Evolutionary conservation across 2,113 vertebrate species (phyloP).

Genomic region (Ammodytes dubius): DNA sequence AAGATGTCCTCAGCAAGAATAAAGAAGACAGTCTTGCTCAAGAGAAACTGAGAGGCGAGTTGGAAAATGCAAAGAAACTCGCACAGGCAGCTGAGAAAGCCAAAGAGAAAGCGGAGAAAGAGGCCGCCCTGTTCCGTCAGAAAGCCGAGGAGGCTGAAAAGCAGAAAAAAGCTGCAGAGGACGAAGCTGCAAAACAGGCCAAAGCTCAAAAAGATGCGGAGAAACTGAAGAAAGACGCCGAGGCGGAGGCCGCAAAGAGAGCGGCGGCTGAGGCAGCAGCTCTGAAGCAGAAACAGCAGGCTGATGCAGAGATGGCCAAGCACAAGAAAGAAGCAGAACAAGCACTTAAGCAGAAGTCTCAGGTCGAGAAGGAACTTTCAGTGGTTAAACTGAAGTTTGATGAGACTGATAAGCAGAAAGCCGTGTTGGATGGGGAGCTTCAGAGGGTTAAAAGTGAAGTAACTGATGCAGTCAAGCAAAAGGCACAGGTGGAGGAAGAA

Average conservation of each 20-base stretch:
- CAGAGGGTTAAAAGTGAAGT: conserved; percentile 94
- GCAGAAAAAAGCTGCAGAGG: conserved; percentile 90
- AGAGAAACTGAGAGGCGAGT: conserved; percentile 89
- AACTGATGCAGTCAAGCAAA: conserved; percentile 89
- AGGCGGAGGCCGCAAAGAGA: conserved; percentile 89
- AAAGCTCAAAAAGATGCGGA: conserved; percentile 90
- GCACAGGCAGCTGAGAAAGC: conserved; percentile 91
- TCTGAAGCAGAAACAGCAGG: conserved; percentile 90
- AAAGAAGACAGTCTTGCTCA: conserved; percentile 91
- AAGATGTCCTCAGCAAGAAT: conserved; percentile 89
- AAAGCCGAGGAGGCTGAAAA: conserved; percentile 93
- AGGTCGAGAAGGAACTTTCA: conserved; percentile 93
- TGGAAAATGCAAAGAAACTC: conserved; percentile 85
- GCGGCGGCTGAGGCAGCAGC: conserved; percentile 91
- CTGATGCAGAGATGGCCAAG: conserved; percentile 92
- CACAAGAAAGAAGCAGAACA: conserved; percentile 93
- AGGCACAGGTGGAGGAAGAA: conserved; percentile 92
- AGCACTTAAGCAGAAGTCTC: conserved; percentile 92
- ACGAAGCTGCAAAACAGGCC: conserved; percentile 88
- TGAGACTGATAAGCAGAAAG: conserved; percentile 93
- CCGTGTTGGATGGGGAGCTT: conserved; percentile 92
- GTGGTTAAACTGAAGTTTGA: conserved; percentile 91
- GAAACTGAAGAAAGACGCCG: conserved; percentile 90
- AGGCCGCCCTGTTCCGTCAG: conserved; percentile 87
- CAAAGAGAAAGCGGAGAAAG: conserved; percentile 88